Percentiles rank a stretch among this genome's conserved stretches.
These are phyloP conservation scores for Acanthosepion esculentum DNA, from an alignment of 2,888 invertebrate genomes.

Conservation along the genomic window DNA sequence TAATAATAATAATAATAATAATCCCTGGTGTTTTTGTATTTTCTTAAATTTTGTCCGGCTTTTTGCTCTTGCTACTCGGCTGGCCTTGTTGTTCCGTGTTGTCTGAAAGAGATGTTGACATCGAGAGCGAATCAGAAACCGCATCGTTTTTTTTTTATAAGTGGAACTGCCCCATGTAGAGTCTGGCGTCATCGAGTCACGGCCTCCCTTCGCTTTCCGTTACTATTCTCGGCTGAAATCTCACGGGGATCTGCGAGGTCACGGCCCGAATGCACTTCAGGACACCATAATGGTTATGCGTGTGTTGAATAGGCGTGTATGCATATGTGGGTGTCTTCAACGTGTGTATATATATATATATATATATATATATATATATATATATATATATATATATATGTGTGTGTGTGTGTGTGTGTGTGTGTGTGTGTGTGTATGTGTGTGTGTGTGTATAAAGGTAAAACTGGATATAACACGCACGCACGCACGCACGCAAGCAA, in stretches of 20 bases:
- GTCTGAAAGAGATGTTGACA: conserved; percentile 1
- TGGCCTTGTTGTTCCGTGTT: neutral
- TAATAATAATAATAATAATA: too few relatives aligned
- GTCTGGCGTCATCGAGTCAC: conserved; percentile 4
- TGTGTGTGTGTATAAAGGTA: too few relatives aligned
- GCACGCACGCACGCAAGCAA: neutral
- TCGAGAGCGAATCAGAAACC: neutral
- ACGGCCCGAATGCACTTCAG: conserved; percentile 33
- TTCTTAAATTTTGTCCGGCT: neutral
- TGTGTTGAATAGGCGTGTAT: neutral
- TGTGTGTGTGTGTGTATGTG: too few relatives aligned
- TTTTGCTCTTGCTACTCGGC: neutral
- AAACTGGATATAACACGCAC: neutral
- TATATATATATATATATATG: neutral
- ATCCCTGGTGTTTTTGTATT: neutral
- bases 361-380: too few relatives aligned
- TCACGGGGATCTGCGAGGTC: conserved; percentile 9
- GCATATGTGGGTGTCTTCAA: neutral
- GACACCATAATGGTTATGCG: neutral
- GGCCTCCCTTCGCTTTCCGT: neutral
- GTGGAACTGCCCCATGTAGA: conserved; percentile 14
- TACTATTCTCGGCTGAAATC: conserved; percentile 1
- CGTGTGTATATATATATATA: neutral
- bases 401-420: too few relatives aligned
- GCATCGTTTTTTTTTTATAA: neutral